Evolutionary conservation across 1,140 invertebrate genomes (phyloP).

Genomic region (Trichonephila clavata): DNA sequence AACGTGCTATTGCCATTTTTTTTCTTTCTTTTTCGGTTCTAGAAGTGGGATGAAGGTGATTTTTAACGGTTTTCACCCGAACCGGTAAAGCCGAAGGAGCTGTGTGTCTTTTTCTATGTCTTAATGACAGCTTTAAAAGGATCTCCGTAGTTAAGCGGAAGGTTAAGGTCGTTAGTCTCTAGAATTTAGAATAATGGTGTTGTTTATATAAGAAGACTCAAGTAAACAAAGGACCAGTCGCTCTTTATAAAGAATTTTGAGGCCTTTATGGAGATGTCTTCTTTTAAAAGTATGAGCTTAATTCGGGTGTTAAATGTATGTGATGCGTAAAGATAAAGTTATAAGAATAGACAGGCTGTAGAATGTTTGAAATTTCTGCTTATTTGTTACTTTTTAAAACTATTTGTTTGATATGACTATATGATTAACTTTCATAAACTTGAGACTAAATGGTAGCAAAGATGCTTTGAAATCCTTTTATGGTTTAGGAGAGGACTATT

Average conservation of each 20-base stretch:
- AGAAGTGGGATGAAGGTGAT: constrained; percentile 29
- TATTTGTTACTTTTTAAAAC: too few species aligned
- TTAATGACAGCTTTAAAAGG: constrained; percentile 42
- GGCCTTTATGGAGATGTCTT: neutral
- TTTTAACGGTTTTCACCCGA: constrained; percentile 32
- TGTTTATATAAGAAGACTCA: constrained; percentile 20
- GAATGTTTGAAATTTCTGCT: too few species aligned
- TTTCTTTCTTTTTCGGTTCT: constrained; percentile 16
- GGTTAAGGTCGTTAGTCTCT: constrained; percentile 36
- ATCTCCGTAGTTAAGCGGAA: constrained; percentile 38
- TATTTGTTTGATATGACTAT: too few species aligned
- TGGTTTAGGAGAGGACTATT: too few species aligned
- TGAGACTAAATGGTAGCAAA: too few species aligned
- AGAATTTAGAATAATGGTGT: constrained; percentile 44
- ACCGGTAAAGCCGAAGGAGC: neutral
- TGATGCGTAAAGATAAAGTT: too few species aligned
- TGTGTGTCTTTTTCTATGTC: constrained; percentile 27
- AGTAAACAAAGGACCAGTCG: neutral
- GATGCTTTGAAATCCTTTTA: too few species aligned
- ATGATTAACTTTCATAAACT: too few species aligned
- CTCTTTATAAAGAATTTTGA: neutral
- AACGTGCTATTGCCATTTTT: constrained; percentile 48
- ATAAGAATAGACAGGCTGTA: too few species aligned
- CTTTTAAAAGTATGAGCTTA: neutral
- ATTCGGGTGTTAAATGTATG: neutral